Conservation (phyloP, 1,140 invertebrate genomes). For the Phymastichus coffea region DNA sequence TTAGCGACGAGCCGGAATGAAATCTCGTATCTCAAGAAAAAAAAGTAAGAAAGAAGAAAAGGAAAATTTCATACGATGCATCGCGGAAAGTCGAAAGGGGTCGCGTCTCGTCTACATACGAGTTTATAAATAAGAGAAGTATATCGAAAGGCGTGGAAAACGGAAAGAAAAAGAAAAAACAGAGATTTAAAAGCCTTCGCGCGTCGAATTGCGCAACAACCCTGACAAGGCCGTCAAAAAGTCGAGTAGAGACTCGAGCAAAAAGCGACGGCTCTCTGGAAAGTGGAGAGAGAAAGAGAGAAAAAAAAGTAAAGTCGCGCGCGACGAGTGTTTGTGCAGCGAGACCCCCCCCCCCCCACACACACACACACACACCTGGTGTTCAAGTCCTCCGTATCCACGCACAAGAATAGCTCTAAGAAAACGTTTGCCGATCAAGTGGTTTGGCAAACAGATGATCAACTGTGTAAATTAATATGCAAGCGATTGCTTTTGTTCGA, state of each 20-base stretch:
- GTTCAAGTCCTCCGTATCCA: no score
- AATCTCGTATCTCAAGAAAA: no score
- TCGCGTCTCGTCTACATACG: neutral
- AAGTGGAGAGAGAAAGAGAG: conserved; percentile 19
- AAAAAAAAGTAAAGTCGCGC: conserved; percentile 17
- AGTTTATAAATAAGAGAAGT: neutral
- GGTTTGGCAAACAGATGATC: no score
- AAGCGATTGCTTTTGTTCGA: neutral
- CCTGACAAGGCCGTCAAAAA: neutral
- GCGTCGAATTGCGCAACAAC: conserved; percentile 5
- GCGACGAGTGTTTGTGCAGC: conserved; percentile 41
- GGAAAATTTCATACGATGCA: no score
- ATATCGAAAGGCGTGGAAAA: neutral
- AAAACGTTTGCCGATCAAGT: conserved; percentile 3
- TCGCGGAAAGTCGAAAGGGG: no score
- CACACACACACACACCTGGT: no score
- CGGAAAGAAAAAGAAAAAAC: no score
- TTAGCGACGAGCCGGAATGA: no score
- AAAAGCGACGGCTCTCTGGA: neutral
- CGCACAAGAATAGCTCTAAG: conserved; percentile 41
- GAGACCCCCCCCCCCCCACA: conserved; percentile 46
- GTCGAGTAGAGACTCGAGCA: neutral
- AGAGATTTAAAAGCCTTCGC: neutral
- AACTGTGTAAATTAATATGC: no score
- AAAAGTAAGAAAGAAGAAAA: no score